phyloP scores from a whole-genome alignment of 1,140 invertebrate species.

The Manduca sexta region DNA sequence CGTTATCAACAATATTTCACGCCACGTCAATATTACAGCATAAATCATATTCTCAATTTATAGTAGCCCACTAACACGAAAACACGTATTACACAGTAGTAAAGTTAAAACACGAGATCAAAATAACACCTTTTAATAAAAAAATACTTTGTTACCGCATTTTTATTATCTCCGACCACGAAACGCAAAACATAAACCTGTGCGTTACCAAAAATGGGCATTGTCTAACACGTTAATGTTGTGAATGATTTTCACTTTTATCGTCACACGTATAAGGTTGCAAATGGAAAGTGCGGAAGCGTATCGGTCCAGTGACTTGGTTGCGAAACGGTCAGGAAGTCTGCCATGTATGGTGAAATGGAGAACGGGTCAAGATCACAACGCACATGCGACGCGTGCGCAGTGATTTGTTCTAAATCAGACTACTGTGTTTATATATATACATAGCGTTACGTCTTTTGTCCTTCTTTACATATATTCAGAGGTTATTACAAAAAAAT shows the following conservation, averaged over 20 bases:
- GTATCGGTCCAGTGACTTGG: constrained; percentile 18
- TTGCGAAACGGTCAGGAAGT: constrained; percentile 25
- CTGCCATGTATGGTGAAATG: constrained; percentile 22
- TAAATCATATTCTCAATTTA: too few relatives aligned
- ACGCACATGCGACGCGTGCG: neutral
- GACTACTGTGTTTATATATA: too few relatives aligned
- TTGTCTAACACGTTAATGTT: constrained; percentile 3
- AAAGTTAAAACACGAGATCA: constrained; percentile 2
- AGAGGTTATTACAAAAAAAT: too few relatives aligned
- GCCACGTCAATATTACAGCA: too few relatives aligned
- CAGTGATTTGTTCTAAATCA: too few relatives aligned
- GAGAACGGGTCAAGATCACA: constrained; percentile 18
- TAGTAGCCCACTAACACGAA: neutral
- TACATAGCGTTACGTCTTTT: too few relatives aligned
- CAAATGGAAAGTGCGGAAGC: neutral
- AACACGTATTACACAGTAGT: too few relatives aligned
- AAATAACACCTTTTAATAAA: neutral
- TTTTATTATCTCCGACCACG: constrained; percentile 19
- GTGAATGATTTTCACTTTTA: constrained; percentile 3
- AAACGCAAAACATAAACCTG: constrained; percentile 11
- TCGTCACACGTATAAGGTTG: neutral
- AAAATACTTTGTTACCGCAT: constrained; percentile 3
- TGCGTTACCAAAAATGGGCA: constrained; percentile 28
- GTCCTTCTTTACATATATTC: too few relatives aligned
- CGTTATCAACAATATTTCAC: too few relatives aligned